Conservation (phyloP, 2,797 vertebrate genomes). For the Oryzias dopingdopingensis region DNA sequence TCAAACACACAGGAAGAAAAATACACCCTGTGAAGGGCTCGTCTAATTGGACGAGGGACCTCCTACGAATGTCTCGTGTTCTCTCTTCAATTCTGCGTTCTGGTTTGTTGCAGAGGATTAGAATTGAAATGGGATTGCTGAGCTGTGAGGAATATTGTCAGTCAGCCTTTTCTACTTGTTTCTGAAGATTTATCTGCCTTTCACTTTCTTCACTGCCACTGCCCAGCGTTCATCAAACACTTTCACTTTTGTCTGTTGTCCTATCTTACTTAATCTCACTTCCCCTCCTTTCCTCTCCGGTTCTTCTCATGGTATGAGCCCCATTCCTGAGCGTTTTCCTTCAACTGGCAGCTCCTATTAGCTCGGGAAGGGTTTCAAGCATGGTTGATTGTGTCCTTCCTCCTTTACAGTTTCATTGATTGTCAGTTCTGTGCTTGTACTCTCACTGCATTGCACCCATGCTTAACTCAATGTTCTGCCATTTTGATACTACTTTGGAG, state of each 20-base stretch:
- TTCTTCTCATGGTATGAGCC: slow-evolving; percentile 36
- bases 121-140: slow-evolving; percentile 48
- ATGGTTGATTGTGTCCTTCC: slow-evolving; percentile 63
- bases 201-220: slow-evolving; percentile 49
- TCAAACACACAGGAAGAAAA: slow-evolving; percentile 40
- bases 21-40: slow-evolving; percentile 25
- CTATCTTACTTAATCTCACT: slow-evolving; percentile 44
- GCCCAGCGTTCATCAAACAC: slow-evolving; percentile 45
- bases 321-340: slow-evolving; percentile 64
- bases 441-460: slow-evolving; percentile 17
- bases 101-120: slow-evolving; percentile 64
- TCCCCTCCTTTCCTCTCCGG: slow-evolving; percentile 12
- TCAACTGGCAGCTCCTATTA: slow-evolving; percentile 76
- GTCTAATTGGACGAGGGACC: slow-evolving; percentile 72
- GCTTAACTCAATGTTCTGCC: slow-evolving; percentile 27
- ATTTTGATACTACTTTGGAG: slow-evolving; percentile 20
- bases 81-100: slow-evolving; percentile 63
- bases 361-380: slow-evolving; percentile 65
- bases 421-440: slow-evolving; percentile 36
- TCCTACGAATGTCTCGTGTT: slow-evolving; percentile 50
- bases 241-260: slow-evolving; percentile 39
- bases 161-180: slow-evolving; percentile 49
- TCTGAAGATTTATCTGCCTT: slow-evolving; percentile 47
- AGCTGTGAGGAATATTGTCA: slow-evolving; percentile 50
- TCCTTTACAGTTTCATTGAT: slow-evolving; percentile 54